phyloP scores from a whole-genome alignment of 2,113 vertebrate genomes.

The Albula glossodonta region DNA sequence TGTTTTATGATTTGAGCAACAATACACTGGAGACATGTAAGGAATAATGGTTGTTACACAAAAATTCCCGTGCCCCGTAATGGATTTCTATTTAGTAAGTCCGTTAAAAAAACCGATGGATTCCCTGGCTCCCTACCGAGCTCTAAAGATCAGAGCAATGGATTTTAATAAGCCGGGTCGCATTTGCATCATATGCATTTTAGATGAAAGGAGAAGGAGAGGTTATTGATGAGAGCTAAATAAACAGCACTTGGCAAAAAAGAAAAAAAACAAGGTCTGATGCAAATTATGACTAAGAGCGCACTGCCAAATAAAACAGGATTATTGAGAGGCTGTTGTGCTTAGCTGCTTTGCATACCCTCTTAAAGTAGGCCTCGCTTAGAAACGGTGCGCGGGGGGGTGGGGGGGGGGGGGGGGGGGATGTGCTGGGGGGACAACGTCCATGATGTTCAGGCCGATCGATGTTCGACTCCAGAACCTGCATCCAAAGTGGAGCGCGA shows the following conservation, averaged over 20 bases:
- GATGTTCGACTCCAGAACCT: conserved; percentile 54
- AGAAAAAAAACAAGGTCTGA: background rate
- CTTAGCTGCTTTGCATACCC: background rate
- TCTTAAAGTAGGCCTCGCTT: background rate
- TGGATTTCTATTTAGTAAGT: background rate
- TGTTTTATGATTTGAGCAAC: conserved; percentile 35
- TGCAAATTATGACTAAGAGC: conserved; percentile 16
- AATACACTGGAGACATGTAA: conserved; percentile 30
- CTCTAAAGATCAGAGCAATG: conserved; percentile 8
- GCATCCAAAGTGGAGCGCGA: background rate
- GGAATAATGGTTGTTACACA: conserved; percentile 32
- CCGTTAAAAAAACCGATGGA: background rate
- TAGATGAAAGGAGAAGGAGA: background rate
- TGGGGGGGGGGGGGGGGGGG: too few species aligned
- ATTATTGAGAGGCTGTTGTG: conserved; percentile 26
- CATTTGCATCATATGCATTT: conserved; percentile 22
- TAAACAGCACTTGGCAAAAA: background rate
- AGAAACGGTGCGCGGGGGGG: conserved; percentile 29
- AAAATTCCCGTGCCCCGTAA: background rate
- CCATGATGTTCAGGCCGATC: conserved; percentile 48
- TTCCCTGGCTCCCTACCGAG: background rate
- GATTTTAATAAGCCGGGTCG: conserved; percentile 26
- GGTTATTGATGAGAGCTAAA: conserved; percentile 17
- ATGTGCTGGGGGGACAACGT: too few species aligned
- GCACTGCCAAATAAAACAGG: conserved; percentile 19